Evolutionary conservation across 2,888 invertebrate genomes (phyloP).

Genomic region (Eupeodes latifasciatus): DNA sequence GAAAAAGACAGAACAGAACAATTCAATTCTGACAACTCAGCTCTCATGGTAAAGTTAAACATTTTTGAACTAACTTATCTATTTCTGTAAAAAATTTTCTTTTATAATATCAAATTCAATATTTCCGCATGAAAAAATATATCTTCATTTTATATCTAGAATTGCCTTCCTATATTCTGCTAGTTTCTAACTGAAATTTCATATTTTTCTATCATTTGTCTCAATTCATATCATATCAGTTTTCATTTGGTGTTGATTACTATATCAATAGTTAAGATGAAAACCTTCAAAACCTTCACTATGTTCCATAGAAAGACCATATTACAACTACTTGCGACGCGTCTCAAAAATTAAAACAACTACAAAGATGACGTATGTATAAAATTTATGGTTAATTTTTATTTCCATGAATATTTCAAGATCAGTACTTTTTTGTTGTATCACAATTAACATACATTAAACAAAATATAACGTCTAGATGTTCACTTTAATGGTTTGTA

Average conservation of each 20-base stretch:
- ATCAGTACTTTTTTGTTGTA: constrained; percentile 61
- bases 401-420: constrained; percentile 53
- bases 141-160: too few species aligned
- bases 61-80: too few species aligned
- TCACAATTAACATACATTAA: constrained; percentile 58
- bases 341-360: background rate
- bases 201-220: background rate
- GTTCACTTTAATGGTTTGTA: constrained; percentile 7
- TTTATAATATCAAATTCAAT: too few species aligned
- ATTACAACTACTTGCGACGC: background rate
- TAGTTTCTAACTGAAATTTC: background rate
- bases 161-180: too few species aligned
- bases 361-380: background rate
- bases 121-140: too few species aligned
- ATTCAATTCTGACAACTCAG: too few species aligned
- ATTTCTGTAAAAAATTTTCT: too few species aligned
- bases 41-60: too few species aligned
- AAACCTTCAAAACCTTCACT: constrained; percentile 24
- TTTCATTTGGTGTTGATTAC: background rate
- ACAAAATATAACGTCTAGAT: background rate
- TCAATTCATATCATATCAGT: background rate
- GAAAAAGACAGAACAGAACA: too few species aligned
- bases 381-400: constrained; percentile 31
- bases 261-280: background rate
- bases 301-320: background rate